A percentile compares a stretch with the other conserved stretches of the same genome.
Evolutionary conservation across 2,888 invertebrate species (phyloP).

Genomic region (Sphaerophoria taeniata): DNA sequence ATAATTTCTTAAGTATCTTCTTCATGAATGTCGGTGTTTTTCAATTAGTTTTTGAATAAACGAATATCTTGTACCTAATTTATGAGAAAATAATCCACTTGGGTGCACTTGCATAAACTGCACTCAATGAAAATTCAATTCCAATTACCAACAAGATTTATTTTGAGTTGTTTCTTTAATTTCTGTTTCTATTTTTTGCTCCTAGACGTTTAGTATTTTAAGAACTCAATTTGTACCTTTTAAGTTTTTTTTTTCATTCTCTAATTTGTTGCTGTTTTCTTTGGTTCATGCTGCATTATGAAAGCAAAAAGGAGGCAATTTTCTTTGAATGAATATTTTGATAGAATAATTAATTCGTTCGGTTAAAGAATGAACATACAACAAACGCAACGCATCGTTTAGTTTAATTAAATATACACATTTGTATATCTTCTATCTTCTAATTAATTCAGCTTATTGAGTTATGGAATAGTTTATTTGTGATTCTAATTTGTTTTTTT

Average conservation of each 20-base stretch:
- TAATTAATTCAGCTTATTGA: slow-evolving; percentile 48
- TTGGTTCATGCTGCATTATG: slow-evolving; percentile 2
- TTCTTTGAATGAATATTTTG: slow-evolving; percentile 1
- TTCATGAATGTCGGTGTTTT: slow-evolving; percentile 22
- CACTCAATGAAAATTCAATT: slow-evolving; percentile 40
- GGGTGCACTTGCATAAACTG: not conserved
- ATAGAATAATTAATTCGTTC: not conserved
- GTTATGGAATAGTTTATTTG: slow-evolving; percentile 11
- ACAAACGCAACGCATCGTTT: slow-evolving; percentile 8
- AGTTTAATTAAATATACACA: not conserved
- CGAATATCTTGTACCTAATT: slow-evolving; percentile 33
- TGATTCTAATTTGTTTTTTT: slow-evolving; percentile 50
- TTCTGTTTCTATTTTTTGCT: not conserved
- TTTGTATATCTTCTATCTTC: not conserved
- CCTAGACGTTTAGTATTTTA: slow-evolving; percentile 8
- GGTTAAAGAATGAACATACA: slow-evolving; percentile 4
- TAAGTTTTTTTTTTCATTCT: not conserved
- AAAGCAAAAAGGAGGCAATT: not conserved
- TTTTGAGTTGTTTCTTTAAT: not conserved
- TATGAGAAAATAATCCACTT: slow-evolving; percentile 61
- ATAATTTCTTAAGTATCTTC: slow-evolving; percentile 15
- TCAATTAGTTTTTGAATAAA: slow-evolving; percentile 6
- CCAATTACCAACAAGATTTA: not conserved
- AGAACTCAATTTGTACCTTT: slow-evolving; percentile 26
- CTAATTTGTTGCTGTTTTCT: not conserved